Conservation (phyloP, 2,888 invertebrate species). For the Hyalella azteca region DNA sequence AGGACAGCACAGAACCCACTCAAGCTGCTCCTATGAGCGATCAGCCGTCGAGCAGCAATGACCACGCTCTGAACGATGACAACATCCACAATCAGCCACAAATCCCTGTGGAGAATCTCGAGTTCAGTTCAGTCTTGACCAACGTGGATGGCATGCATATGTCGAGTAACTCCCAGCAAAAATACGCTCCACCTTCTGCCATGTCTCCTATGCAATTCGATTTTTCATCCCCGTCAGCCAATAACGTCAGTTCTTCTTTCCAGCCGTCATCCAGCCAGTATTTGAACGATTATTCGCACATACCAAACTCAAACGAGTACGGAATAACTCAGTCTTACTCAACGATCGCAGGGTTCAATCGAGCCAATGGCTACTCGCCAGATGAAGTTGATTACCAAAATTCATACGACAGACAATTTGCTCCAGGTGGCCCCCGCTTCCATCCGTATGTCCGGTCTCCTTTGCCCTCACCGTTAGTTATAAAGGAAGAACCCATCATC, state of each 20-base stretch:
- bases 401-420: conserved; percentile 41
- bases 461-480: conserved; percentile 29
- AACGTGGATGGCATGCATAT: background rate
- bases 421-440: conserved; percentile 50
- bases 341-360: conserved; percentile 39
- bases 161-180: background rate
- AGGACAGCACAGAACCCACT: background rate
- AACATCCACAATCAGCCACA: background rate
- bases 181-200: background rate
- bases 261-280: conserved; percentile 49
- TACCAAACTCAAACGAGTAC: conserved; percentile 31
- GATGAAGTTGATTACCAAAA: conserved; percentile 38
- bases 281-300: conserved; percentile 42
- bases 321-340: conserved; percentile 36
- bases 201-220: conserved; percentile 57
- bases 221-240: conserved; percentile 52
- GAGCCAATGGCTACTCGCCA: conserved; percentile 49
- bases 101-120: background rate
- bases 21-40: background rate
- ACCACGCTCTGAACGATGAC: background rate
- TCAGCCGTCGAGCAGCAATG: background rate
- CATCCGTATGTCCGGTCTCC: conserved; percentile 51
- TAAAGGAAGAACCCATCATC: conserved; percentile 50
- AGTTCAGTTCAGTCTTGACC: background rate
- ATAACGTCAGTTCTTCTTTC: conserved; percentile 46